A percentile compares a stretch with the other conserved stretches of the same genome.
These are phyloP conservation scores for Narcine bancroftii DNA, from an alignment of 2,113 vertebrate species.

Conservation along the genomic window DNA sequence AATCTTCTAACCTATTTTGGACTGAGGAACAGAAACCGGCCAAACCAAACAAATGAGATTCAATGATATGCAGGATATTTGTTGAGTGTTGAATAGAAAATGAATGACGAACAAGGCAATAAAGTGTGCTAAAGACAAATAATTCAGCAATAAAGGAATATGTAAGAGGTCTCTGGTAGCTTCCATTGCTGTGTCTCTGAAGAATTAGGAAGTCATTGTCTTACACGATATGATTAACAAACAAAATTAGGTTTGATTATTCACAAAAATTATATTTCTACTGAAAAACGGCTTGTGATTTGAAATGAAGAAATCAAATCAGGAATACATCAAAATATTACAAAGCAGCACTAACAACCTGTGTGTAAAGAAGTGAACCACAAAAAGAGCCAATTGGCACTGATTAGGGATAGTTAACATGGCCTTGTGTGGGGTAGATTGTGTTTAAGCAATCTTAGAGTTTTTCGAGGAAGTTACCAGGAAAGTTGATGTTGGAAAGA, in stretches of 20 bases:
- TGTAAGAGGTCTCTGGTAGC: not conserved
- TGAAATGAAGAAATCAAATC: not conserved
- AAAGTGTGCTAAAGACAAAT: too few species aligned
- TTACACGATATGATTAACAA: not conserved
- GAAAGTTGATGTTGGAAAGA: too few species aligned
- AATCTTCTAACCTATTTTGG: not conserved
- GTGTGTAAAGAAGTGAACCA: not conserved
- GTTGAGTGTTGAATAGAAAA: too few species aligned
- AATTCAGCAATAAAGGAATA: not conserved
- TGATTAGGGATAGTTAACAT: too few species aligned
- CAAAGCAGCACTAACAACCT: not conserved
- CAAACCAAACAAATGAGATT: not conserved
- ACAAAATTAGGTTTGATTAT: not conserved
- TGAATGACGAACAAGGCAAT: too few species aligned
- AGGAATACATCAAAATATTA: not conserved
- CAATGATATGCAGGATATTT: not conserved
- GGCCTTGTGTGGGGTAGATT: too few species aligned
- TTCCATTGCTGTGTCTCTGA: not conserved
- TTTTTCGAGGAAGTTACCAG: too few species aligned
- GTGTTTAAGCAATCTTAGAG: too few species aligned
- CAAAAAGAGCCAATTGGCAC: not conserved
- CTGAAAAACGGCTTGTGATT: not conserved
- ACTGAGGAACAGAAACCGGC: not conserved
- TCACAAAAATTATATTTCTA: not conserved
- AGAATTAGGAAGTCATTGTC: not conserved